These are phyloP conservation scores for Pan troglodytes DNA, from an alignment of 2,113 vertebrate species.

Conservation along the genomic window NHGRI_mPanTro3-v2.1_pri NC_072402.2:135552001-135552500, in stretches of 20 bases:
- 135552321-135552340: too few species aligned
- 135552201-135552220: background rate
- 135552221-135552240: background rate
- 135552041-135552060: background rate
- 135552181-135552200: conserved; percentile 4
- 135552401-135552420: too few species aligned
- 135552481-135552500: too few species aligned
- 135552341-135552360: too few species aligned
- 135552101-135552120: background rate
- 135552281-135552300: too few species aligned
- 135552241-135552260: background rate
- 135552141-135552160: background rate
- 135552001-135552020: background rate
- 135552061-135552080: background rate
- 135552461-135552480: too few species aligned
- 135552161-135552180: background rate
- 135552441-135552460: too few species aligned
- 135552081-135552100: background rate
- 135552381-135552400: too few species aligned
- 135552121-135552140: background rate
- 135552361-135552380: too few species aligned
- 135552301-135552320: too few species aligned
- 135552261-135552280: too few species aligned
- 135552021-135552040: conserved; percentile 4
- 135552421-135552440: too few species aligned